A percentile compares a stretch with the other conserved stretches of the same genome.
Evolutionary conservation across 64 coral and sea anemone genomes (phyloP).

Genomic region (Porites australiensis): DNA sequence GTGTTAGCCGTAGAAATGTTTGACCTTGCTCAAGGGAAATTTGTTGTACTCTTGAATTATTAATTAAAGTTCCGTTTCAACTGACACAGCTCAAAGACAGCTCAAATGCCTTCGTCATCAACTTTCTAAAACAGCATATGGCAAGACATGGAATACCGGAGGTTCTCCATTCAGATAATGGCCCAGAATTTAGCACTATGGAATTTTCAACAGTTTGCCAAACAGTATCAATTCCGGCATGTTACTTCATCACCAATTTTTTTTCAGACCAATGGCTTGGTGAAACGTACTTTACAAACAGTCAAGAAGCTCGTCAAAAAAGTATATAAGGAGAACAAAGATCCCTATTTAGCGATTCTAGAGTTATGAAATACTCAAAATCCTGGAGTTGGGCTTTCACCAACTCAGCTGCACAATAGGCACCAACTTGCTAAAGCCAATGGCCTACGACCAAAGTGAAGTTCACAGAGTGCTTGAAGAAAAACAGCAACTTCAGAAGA

Average conservation of each 20-base stretch:
- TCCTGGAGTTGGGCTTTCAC: background rate
- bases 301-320: slow-evolving; percentile 36
- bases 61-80: slow-evolving; percentile 58
- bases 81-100: slow-evolving; percentile 31
- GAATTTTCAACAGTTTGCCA: slow-evolving; percentile 33
- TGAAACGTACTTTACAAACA: too few relatives aligned
- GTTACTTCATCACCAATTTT: slow-evolving; percentile 28
- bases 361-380: slow-evolving; percentile 44
- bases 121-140: too few relatives aligned
- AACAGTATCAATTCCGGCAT: slow-evolving; percentile 33
- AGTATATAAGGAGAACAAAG: too few relatives aligned
- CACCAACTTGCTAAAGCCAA: background rate
- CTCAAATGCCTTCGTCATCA: too few relatives aligned
- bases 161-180: slow-evolving; percentile 50
- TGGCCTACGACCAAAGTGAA: background rate
- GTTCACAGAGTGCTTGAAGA: background rate
- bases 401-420: background rate
- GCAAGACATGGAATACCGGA: slow-evolving; percentile 41
- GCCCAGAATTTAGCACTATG: slow-evolving; percentile 36
- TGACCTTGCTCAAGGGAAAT: slow-evolving; percentile 27
- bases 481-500: slow-evolving; percentile 12
- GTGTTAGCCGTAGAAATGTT: too few relatives aligned
- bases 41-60: slow-evolving; percentile 44
- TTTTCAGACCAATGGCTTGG: slow-evolving; percentile 45
- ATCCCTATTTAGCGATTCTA: slow-evolving; percentile 49